phyloP scores from a whole-genome alignment of 2,888 invertebrate genomes.

The Siphlonurus alternatus region DNA sequence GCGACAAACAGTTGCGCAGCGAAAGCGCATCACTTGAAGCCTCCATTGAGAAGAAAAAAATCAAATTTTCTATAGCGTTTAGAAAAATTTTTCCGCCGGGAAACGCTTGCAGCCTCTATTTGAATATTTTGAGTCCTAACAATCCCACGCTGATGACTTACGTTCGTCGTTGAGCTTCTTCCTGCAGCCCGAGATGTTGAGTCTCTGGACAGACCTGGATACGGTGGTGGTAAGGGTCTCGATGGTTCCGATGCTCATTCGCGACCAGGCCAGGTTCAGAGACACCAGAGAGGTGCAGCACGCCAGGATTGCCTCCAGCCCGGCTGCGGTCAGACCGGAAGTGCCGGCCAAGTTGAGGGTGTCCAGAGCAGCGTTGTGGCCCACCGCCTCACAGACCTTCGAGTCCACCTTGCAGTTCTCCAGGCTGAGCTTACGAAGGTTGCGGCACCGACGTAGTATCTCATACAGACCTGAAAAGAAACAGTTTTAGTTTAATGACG shows the following conservation, averaged over 20 bases:
- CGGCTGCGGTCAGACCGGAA: constrained; percentile 45
- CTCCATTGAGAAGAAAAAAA: too few relatives aligned
- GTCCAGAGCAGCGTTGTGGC: constrained; percentile 48
- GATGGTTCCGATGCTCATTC: constrained; percentile 40
- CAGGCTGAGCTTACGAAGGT: constrained; percentile 64
- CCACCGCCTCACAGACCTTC: constrained; percentile 46
- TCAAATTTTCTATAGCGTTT: too few relatives aligned
- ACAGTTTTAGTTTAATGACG: background rate
- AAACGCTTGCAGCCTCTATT: too few relatives aligned
- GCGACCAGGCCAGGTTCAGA: constrained; percentile 72
- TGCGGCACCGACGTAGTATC: constrained; percentile 46
- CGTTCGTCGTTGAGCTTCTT: constrained; percentile 55
- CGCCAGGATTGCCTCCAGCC: constrained; percentile 41
- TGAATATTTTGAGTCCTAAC: too few relatives aligned
- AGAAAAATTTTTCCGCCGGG: too few relatives aligned
- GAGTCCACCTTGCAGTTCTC: constrained; percentile 55
- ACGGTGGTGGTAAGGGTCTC: constrained; percentile 40
- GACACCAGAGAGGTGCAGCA: constrained; percentile 46
- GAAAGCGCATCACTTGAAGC: too few relatives aligned
- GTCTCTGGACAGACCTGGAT: constrained; percentile 45
- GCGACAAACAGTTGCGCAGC: too few relatives aligned
- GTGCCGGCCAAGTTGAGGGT: constrained; percentile 74
- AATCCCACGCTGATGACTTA: too few relatives aligned
- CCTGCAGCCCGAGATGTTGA: constrained; percentile 72
- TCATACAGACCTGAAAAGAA: constrained; percentile 28